phyloP scores from a whole-genome alignment of 1,140 invertebrate genomes.

The Himalopsyche phryganea region DNA sequence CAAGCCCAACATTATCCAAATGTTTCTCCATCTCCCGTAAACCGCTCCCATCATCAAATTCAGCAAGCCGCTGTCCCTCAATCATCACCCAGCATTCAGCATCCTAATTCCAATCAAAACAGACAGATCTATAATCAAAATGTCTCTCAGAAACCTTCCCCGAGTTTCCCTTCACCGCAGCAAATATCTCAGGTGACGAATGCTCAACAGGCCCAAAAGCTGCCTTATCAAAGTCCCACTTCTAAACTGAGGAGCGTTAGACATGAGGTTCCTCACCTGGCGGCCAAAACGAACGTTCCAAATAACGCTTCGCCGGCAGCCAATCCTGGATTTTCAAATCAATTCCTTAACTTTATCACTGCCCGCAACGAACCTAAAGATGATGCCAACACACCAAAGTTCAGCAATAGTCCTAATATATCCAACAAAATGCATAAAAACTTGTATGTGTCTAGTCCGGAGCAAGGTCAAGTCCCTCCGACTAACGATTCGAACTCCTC shows the following conservation, averaged over 20 bases:
- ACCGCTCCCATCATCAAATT: constrained; percentile 6
- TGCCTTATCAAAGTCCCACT: constrained; percentile 42
- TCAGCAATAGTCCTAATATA: constrained; percentile 49
- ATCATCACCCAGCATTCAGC: background rate
- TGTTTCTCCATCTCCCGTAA: constrained; percentile 24
- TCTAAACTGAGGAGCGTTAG: constrained; percentile 45
- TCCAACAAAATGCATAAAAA: constrained; percentile 55
- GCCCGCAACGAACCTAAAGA: constrained; percentile 52
- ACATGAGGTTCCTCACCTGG: constrained; percentile 45
- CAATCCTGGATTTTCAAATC: constrained; percentile 47
- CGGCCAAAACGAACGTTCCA: constrained; percentile 1
- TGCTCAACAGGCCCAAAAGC: constrained; percentile 27
- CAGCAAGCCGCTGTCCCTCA: background rate
- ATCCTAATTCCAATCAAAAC: constrained; percentile 33
- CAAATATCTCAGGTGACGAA: background rate
- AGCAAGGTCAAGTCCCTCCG: constrained; percentile 50
- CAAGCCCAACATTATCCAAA: constrained; percentile 33
- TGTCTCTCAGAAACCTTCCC: constrained; percentile 35
- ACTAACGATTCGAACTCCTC: constrained; percentile 40
- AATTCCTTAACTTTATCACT: constrained; percentile 50
- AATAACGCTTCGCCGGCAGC: constrained; percentile 3
- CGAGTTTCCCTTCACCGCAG: constrained; percentile 30
- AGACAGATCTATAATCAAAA: constrained; percentile 38
- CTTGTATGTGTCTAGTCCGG: constrained; percentile 52
- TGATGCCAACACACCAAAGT: constrained; percentile 51